Evolutionary conservation across 2,797 vertebrate genomes (phyloP), one percentile per base, ranked within the genome.

Genomic region (Gouania willdenowi): DNA sequence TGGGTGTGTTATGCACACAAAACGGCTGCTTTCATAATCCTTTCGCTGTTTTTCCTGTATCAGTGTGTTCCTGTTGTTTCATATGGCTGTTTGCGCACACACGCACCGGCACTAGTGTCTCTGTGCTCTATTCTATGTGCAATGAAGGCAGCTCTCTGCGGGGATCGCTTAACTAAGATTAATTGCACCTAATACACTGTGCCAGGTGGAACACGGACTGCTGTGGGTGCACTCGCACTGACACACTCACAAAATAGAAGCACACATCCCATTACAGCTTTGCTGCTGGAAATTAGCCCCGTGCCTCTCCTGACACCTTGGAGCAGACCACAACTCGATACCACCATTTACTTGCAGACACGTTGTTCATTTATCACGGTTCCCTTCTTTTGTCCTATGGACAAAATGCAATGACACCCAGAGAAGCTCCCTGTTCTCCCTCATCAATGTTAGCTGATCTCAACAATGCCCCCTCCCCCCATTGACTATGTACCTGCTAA

Each of bases 111-210:
- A 21, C 38, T 28, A 61, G 35, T 33, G 42, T 14, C 20, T 19
- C 46, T 30, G 43, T 64, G n/a, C 26, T 63, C 26, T 57, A 22
- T 18, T 58, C 56, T 27, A 19, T 16, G 24, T 25, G 24, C 40
- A 41, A 52, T 50, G 44, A 43, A 62, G 65, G 72, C 66, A 64
- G 49, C 56, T 45, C 64, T 70, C 73, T 9, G 29, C 71, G 44
- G 75, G 69, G 54, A 77, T 83, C 63, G 66, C 82, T 83, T 87
- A 88, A 90, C 83, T 67, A 86, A 88, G 85, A 89, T 87, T 86
- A 89, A 88, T 86, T 85, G 82, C 83, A 79, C 66, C 81, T 83
- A 84, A 88, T 86, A 82, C 79, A 71, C 50, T 68, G 78, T 78
- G 82, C 84, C 86, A 83, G 79, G 79, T 80, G 84, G 79, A 86